Evolutionary conservation across 1,140 invertebrate species (phyloP).

Genomic region (Drosophila orosa): DNA sequence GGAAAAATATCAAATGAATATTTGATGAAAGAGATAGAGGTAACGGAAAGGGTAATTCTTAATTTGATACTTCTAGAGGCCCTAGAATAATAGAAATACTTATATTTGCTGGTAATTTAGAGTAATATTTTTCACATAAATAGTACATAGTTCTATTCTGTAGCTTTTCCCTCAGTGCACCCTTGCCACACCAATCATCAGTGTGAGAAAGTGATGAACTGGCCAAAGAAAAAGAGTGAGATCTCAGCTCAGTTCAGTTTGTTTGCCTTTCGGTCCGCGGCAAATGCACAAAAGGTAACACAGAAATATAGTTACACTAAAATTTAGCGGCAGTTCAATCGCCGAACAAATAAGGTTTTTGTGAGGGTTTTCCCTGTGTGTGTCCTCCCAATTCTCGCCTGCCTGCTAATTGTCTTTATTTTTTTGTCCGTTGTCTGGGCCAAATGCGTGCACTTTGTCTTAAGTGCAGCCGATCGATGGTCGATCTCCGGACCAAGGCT

Average conservation of each 20-base stretch:
- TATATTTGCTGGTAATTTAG: background rate
- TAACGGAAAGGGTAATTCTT: no score
- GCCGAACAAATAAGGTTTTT: conserved; percentile 71
- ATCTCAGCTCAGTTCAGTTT: conserved; percentile 25
- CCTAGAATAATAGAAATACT: no score
- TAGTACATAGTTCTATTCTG: background rate
- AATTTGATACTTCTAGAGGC: no score
- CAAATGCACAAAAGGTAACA: conserved; percentile 78
- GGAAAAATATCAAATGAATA: no score
- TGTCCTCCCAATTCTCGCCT: conserved; percentile 66
- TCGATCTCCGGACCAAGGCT: background rate
- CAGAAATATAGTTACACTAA: conserved; percentile 74
- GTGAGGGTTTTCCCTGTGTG: conserved; percentile 39
- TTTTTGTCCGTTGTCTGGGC: conserved; percentile 34
- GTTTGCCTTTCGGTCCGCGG: conserved; percentile 59
- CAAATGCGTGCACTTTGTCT: conserved; percentile 77
- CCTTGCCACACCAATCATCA: conserved; percentile 3
- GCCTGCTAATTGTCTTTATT: conserved; percentile 56
- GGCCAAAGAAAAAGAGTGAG: conserved; percentile 33
- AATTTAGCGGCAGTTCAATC: conserved; percentile 80
- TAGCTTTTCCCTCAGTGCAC: background rate
- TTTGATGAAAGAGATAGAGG: no score
- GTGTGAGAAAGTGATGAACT: conserved; percentile 70
- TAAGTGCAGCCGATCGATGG: conserved; percentile 62
- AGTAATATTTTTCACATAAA: background rate